Evolutionary conservation across 2,113 vertebrate species (phyloP).

Genomic region (Petrocephalus zakoni): DNA sequence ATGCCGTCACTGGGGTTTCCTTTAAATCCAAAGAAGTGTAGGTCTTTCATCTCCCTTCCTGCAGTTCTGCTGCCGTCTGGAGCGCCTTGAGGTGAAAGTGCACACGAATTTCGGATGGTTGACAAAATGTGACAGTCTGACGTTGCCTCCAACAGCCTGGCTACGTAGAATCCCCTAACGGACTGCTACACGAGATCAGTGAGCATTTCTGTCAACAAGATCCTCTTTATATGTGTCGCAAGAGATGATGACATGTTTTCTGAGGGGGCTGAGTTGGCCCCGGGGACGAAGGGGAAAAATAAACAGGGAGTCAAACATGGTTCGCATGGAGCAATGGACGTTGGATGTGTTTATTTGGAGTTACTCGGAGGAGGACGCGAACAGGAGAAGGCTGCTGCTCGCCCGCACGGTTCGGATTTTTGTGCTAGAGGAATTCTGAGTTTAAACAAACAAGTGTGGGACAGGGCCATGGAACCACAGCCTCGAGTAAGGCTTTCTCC

Average conservation of each 20-base stretch:
- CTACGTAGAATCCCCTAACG: background rate
- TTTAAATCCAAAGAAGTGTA: background rate
- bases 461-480: slow-evolving; percentile 36
- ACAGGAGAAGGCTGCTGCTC: slow-evolving; percentile 32
- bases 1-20: background rate
- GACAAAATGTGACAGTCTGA: background rate
- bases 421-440: slow-evolving; percentile 47
- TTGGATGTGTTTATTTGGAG: slow-evolving; percentile 54
- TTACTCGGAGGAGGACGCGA: slow-evolving; percentile 49
- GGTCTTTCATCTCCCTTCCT: background rate
- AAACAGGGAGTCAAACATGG: slow-evolving; percentile 53
- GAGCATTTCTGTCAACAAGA: background rate
- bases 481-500: slow-evolving; percentile 23
- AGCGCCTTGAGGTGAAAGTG: background rate
- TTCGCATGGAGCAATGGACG: slow-evolving; percentile 37
- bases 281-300: slow-evolving; percentile 44
- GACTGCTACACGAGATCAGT: background rate
- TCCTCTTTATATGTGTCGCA: background rate
- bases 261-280: slow-evolving; percentile 18
- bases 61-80: background rate
- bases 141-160: background rate
- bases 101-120: background rate
- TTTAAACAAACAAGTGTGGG: slow-evolving; percentile 55
- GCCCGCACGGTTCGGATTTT: background rate
- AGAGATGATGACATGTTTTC: background rate